Evolutionary conservation across 92 coral and sea anemone species (phyloP).

Genomic region (Bergia puertoricense): DNA sequence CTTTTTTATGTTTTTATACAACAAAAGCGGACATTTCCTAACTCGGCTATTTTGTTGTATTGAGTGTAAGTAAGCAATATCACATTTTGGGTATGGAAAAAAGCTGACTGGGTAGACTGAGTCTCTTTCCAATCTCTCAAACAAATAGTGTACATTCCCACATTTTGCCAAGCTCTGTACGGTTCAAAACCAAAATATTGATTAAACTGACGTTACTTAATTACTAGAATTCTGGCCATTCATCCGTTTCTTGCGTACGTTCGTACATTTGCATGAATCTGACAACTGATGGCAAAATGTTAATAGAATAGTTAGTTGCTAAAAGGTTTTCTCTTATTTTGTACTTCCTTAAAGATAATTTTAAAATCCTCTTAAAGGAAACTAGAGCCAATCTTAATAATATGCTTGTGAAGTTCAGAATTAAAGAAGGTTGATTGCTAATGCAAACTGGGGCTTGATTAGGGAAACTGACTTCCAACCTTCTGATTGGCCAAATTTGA

Average conservation of each 20-base stretch:
- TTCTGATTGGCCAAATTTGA: neutral
- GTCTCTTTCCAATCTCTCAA: neutral
- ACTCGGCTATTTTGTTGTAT: neutral
- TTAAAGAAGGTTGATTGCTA: neutral
- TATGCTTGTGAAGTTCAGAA: neutral
- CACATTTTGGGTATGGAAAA: neutral
- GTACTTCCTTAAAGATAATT: neutral
- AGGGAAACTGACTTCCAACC: too few relatives aligned
- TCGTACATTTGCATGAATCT: neutral
- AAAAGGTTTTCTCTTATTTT: too few relatives aligned
- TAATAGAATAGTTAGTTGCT: too few relatives aligned
- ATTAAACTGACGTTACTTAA: neutral
- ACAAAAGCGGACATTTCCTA: neutral
- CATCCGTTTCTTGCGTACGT: neutral
- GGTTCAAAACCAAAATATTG: neutral
- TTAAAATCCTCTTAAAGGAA: neutral
- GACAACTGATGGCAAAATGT: neutral
- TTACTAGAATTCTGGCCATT: neutral
- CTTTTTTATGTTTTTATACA: neutral
- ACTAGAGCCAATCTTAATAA: too few relatives aligned
- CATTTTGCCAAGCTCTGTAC: neutral
- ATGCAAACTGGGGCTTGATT: neutral
- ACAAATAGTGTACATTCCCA: neutral
- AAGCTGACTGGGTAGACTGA: neutral
- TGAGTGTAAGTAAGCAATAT: neutral